Base-by-base conservation (phyloP, 2,797 vertebrate genomes). In the Siniperca undulata region DNA sequence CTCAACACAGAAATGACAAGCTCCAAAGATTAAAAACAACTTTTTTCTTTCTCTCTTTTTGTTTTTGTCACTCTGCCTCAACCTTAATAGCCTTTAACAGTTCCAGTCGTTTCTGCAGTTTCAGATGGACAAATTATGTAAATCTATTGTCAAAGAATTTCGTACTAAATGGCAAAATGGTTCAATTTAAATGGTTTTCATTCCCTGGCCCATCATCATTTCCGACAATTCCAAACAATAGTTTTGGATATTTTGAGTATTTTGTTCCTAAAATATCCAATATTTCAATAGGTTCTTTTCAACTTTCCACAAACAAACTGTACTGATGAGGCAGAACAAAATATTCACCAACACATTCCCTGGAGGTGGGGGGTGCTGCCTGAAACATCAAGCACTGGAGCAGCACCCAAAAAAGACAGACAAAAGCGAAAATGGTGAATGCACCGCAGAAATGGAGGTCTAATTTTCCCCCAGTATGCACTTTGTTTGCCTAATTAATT, bases 401-500 rank as follows among this genome's bases (percentile, higher is more conserved):
- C 81, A 60, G 44, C 70, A 77, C 65, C 77, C 65, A 53, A 56
- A 71, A 74, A 61, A 83, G 66, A 75, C 70, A 88, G 71, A 87
- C 70, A 64, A 85, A 91, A 84, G 71, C 22, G 20, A 73, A 86
- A 87, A 90, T 89, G 80, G 92, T 90, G 82, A 93, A 93, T 91
- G 89, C 83, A 69, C 62, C 10, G 34, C 70, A 78, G 80, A 91
- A 90, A 88, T 80, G 72, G 82, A 86, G 88, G 88, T 89, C 82
- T 82, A 85, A 90, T 93, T 94, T 91, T 58, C 89, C 85, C 78
- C 82, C 81, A 75, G 87, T 86, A 80, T 90, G 90, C 89, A 93
- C 86, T 93, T 92, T 93, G 90, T 92, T 93, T 92, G 85, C 88
- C 88, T 92, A 93, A 94, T 94, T 94, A 93, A 93, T 93, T 89